phyloP scores from a whole-genome alignment of 2,888 invertebrate species.

The Tanytarsus gracilentus region DNA sequence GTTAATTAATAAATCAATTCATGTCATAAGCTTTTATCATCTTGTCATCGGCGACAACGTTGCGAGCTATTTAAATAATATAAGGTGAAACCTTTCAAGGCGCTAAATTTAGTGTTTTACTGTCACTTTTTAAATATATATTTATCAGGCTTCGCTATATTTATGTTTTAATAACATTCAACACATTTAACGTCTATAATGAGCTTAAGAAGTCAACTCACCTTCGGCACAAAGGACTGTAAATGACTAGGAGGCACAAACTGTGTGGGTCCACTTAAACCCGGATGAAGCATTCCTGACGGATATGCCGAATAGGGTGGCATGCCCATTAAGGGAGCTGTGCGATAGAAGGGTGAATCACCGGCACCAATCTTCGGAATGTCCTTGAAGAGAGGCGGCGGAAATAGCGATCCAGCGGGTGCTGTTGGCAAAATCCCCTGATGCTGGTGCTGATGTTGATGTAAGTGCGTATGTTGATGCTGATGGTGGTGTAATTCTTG shows the following conservation, averaged over 20 bases:
- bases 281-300: conserved; percentile 69
- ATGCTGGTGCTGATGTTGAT: conserved; percentile 62
- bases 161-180: no score
- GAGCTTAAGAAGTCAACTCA: conserved; percentile 41
- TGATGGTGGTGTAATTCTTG: conserved; percentile 90
- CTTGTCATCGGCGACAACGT: no score
- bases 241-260: conserved; percentile 83
- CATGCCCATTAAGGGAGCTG: conserved; percentile 48
- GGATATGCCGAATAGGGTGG: conserved; percentile 70
- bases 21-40: no score
- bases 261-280: conserved; percentile 66
- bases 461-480: conserved; percentile 85
- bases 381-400: conserved; percentile 75
- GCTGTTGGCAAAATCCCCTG: conserved; percentile 49
- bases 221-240: conserved; percentile 83
- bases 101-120: no score
- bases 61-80: no score
- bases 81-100: no score
- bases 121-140: no score
- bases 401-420: conserved; percentile 46
- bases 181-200: no score
- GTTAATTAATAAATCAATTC: no score
- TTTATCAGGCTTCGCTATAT: no score
- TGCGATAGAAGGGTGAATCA: conserved; percentile 71
- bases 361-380: conserved; percentile 73